A percentile compares a stretch with the other conserved stretches of the same genome.
Conservation (phyloP, 1,140 invertebrate genomes). For the Xylocopa sonorina region DNA sequence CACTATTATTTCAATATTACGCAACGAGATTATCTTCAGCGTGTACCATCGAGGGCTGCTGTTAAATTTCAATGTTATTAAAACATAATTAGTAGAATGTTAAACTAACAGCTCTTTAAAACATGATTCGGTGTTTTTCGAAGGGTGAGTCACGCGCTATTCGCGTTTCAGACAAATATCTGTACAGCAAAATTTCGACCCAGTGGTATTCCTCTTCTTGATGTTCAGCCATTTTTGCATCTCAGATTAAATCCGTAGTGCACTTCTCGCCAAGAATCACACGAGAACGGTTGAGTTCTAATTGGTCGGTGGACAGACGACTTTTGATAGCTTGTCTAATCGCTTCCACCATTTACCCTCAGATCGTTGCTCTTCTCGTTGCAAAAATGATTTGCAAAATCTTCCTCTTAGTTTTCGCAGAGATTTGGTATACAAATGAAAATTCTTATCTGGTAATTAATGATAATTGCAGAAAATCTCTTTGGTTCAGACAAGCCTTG, state of each 20-base stretch:
- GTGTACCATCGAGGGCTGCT: not conserved
- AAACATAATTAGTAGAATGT: not conserved
- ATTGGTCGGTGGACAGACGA: not conserved
- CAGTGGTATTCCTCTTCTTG: too few species aligned
- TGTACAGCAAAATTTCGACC: too few species aligned
- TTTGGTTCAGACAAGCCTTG: too few species aligned
- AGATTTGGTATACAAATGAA: not conserved
- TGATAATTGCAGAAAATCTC: too few species aligned
- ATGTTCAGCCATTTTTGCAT: not conserved
- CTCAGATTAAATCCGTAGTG: not conserved
- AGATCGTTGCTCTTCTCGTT: not conserved
- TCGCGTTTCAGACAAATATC: not conserved
- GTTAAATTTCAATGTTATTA: not conserved
- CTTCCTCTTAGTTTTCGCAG: not conserved
- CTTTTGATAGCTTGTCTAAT: slow-evolving; percentile 46
- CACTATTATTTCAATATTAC: slow-evolving; percentile 11
- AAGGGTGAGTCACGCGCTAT: not conserved
- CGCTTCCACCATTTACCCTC: slow-evolving; percentile 2
- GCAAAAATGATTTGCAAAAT: not conserved
- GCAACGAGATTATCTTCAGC: not conserved
- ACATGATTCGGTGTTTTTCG: not conserved
- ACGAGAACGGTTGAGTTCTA: not conserved
- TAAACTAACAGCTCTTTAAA: too few species aligned
- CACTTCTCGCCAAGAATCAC: not conserved
- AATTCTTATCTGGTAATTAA: not conserved